A percentile compares a stretch with the other conserved stretches of the same genome.
These are phyloP conservation scores for Platypus cylindrus DNA, from an alignment of 2,888 invertebrate species.

Conservation along the genomic window DNA sequence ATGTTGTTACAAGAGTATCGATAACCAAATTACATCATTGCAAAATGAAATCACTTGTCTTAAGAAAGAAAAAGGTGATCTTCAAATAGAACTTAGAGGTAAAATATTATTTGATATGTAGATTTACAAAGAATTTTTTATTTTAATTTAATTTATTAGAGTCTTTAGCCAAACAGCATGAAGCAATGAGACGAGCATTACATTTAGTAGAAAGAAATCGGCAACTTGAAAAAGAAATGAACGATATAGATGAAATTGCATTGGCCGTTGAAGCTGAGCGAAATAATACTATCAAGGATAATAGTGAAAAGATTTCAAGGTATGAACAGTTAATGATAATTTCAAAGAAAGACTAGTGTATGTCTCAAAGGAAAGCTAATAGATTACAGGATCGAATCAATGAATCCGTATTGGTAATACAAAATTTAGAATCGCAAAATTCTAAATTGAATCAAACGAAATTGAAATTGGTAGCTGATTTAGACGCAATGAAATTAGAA, in stretches of 20 bases:
- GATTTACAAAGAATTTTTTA: conserved; percentile 2
- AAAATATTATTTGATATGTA: conserved; percentile 5
- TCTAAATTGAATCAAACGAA: conserved; percentile 35
- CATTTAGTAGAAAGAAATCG: conserved; percentile 62
- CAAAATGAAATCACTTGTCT: conserved; percentile 46
- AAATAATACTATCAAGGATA: conserved; percentile 51
- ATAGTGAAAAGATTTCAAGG: conserved; percentile 39
- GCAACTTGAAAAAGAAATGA: conserved; percentile 54
- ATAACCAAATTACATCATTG: conserved; percentile 34
- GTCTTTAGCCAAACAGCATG: conserved; percentile 57
- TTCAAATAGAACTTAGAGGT: conserved; percentile 44
- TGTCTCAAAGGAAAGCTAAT: conserved; percentile 5
- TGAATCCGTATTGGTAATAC: conserved; percentile 35
- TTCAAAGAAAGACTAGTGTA: too few relatives aligned
- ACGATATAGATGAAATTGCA: conserved; percentile 61
- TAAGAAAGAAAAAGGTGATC: conserved; percentile 45
- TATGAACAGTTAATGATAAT: conserved; percentile 11
- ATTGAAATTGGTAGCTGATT: conserved; percentile 35
- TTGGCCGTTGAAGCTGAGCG: conserved; percentile 65
- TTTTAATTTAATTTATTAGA: conserved; percentile 27
- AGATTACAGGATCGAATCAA: conserved; percentile 38
- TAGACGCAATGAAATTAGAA: conserved; percentile 41
- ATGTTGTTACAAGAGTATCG: conserved; percentile 48
- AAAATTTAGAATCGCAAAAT: conserved; percentile 38
- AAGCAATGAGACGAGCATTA: conserved; percentile 66